Percentiles rank a stretch among this genome's conserved stretches.
These are phyloP conservation scores for Hycleus cichorii DNA, from an alignment of 1,140 invertebrate genomes.

Conservation along the genomic window DNA sequence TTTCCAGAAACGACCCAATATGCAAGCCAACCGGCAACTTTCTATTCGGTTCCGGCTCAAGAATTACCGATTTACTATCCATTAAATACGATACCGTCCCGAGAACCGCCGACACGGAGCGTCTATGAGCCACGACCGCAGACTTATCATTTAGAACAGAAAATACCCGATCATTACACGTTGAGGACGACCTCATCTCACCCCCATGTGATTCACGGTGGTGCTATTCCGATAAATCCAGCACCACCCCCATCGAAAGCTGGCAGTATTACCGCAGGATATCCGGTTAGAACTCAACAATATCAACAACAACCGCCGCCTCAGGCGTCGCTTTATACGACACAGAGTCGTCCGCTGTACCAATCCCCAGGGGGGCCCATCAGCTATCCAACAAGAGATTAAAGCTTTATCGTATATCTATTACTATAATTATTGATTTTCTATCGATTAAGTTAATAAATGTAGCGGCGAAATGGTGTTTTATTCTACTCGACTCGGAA, in stretches of 20 bases:
- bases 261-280: constrained; percentile 37
- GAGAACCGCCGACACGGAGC: constrained; percentile 33
- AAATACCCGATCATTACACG: constrained; percentile 32
- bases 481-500: no score
- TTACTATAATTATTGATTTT: neutral
- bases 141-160: constrained; percentile 35
- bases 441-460: no score
- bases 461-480: no score
- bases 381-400: constrained; percentile 34
- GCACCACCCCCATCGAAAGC: constrained; percentile 32
- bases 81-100: constrained; percentile 16
- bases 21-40: constrained; percentile 29
- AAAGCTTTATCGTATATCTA: constrained; percentile 2
- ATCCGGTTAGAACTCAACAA: constrained; percentile 36
- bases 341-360: constrained; percentile 36
- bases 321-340: constrained; percentile 35
- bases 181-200: constrained; percentile 28
- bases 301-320: constrained; percentile 34
- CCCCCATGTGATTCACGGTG: constrained; percentile 34
- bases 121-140: constrained; percentile 35
- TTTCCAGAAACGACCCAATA: constrained; percentile 39
- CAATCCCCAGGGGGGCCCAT: constrained; percentile 31
- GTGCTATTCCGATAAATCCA: constrained; percentile 32
- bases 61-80: constrained; percentile 37
- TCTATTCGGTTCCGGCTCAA: constrained; percentile 33